phyloP scores from a whole-genome alignment of 1,140 invertebrate genomes.

The Latrodectus geometricus region DNA sequence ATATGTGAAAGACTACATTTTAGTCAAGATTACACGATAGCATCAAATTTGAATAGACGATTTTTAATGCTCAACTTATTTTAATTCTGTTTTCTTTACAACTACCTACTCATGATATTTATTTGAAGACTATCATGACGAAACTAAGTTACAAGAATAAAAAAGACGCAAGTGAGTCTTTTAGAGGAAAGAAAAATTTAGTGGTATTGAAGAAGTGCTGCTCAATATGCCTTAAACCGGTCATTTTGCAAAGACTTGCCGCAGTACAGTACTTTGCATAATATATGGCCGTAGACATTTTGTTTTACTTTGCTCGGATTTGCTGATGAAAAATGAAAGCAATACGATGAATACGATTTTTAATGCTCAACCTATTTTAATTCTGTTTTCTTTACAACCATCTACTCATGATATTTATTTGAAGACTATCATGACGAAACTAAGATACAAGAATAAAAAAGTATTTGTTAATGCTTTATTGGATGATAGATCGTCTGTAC shows the following conservation, averaged over 20 bases:
- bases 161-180: no score
- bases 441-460: not conserved
- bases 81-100: not conserved
- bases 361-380: no score
- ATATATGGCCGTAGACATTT: not conserved
- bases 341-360: no score
- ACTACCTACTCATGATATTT: not conserved
- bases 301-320: not conserved
- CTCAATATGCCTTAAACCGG: not conserved
- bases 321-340: not conserved
- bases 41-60: not conserved
- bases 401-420: not conserved
- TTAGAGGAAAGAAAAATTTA: not conserved
- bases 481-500: slow-evolving; percentile 19
- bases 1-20: not conserved
- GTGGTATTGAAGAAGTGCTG: not conserved
- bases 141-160: not conserved
- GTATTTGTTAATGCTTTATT: slow-evolving; percentile 7
- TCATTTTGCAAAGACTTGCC: slow-evolving; percentile 4
- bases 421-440: not conserved
- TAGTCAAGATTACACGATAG: not conserved
- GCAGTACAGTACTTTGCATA: not conserved
- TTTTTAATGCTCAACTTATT: no score
- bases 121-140: not conserved
- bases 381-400: not conserved